phyloP scores from a whole-genome alignment of 2,797 vertebrate genomes.

The Percopsis omiscomaycus region DNA sequence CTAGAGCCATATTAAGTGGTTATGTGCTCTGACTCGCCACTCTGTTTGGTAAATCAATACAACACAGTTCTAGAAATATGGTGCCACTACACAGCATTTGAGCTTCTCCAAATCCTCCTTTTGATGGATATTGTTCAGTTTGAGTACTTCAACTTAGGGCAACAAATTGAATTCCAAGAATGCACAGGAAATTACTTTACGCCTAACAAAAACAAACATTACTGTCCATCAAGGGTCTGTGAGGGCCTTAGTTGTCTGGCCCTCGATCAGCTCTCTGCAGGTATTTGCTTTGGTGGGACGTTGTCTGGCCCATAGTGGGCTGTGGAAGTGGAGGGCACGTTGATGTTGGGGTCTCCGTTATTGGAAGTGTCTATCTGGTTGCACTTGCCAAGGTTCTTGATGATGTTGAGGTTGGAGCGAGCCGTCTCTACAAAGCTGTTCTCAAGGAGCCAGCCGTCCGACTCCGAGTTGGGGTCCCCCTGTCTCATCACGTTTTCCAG shows the following conservation, averaged over 20 bases:
- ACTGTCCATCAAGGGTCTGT: conserved; percentile 1
- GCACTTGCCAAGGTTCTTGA: conserved; percentile 87
- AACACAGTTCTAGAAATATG: background rate
- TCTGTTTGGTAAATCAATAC: background rate
- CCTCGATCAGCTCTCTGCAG: conserved; percentile 54
- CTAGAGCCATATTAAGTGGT: background rate
- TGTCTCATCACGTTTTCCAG: conserved; percentile 85
- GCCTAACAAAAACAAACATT: conserved; percentile 3
- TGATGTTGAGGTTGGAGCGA: conserved; percentile 84
- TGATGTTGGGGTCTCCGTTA: conserved; percentile 83
- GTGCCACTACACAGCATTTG: background rate
- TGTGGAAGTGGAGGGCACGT: conserved; percentile 76
- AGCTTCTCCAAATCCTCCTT: conserved; percentile 2
- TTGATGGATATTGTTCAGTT: background rate
- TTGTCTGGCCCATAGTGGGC: conserved; percentile 81
- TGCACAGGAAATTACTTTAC: background rate
- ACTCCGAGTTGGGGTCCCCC: conserved; percentile 84
- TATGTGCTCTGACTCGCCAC: background rate
- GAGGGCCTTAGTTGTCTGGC: background rate
- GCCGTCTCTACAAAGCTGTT: conserved; percentile 89
- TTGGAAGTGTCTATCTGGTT: conserved; percentile 82
- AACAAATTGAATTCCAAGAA: background rate
- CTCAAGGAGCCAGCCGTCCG: conserved; percentile 89
- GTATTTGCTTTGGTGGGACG: conserved; percentile 66
- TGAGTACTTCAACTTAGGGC: background rate